These are phyloP conservation scores for Propithecus perrieri DNA, from an alignment of 2,797 vertebrate species.

Conservation along the genomic window DNA sequence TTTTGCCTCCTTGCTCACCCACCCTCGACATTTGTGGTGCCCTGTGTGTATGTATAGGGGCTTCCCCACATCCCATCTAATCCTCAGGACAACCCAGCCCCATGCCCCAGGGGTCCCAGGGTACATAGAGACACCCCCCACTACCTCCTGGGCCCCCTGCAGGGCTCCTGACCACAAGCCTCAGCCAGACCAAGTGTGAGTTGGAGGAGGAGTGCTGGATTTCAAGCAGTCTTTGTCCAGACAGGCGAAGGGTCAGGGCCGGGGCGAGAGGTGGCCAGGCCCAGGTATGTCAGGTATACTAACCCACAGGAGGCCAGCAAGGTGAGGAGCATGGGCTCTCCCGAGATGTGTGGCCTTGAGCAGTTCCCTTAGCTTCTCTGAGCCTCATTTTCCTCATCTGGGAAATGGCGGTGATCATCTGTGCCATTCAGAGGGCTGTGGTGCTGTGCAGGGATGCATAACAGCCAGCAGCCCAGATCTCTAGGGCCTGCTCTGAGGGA, in stretches of 20 bases:
- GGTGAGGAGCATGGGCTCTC: not conserved
- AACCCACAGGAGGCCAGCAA: not conserved
- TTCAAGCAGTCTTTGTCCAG: not conserved
- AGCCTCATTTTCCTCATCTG: not conserved
- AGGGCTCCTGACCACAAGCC: not conserved
- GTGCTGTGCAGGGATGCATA: not conserved
- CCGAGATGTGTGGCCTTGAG: not conserved
- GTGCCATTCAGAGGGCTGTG: not conserved
- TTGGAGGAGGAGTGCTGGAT: not conserved
- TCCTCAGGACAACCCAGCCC: not conserved
- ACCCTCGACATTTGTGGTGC: not conserved
- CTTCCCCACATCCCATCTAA: not conserved
- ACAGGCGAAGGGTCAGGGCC: not conserved
- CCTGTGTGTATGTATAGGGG: not conserved
- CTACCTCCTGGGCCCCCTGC: not conserved
- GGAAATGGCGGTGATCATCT: not conserved
- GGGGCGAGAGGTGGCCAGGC: not conserved
- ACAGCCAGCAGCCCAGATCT: not conserved
- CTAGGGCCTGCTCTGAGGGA: not conserved
- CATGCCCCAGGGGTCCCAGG: not conserved
- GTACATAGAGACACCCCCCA: not conserved
- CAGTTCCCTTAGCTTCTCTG: not conserved
- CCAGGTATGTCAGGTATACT: not conserved
- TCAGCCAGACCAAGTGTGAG: not conserved
- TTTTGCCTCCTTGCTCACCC: not conserved